Evolutionary conservation across 2,797 vertebrate species (phyloP), one percentile per base, ranked within the genome.

Genomic region (Scarus forsteni): DNA sequence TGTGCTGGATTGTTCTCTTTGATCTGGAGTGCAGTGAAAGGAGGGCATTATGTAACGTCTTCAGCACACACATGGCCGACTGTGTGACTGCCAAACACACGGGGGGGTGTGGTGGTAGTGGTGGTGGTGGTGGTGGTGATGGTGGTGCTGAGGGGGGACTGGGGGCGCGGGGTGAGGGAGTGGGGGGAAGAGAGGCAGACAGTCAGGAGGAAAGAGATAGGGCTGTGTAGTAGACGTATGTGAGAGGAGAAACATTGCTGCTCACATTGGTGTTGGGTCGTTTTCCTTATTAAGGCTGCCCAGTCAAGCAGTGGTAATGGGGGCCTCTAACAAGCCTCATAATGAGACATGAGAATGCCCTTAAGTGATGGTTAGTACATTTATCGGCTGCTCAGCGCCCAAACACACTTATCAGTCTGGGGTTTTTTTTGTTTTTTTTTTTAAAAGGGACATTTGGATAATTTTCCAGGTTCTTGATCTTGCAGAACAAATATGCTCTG

Each of bases 21-120:
- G 92, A 93, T 92, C 90, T 89, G 81, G 86, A 91, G 90, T 80
- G 88, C 85, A 84, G 92, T 88, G 86, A 93, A 92, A 88, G 88
- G 87, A 89, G 86, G 87, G 77, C 89, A 91, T 94, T 95, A 94
- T 92, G 92, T 94, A 94, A 94, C 88, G 49, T 93, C 91, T 92
- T 92, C 91, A 89, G 90, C 88, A 83, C 92, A 94, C 94, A 94
- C 94, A 94, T 94, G 94, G 89, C 91, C 85, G 84, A 92, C 83
- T 93, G 89, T 94, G 94, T 94, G 93, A 94, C 93, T 94, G 90
- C 88, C 90, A 92, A 92, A 90, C 88, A 89, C 91, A 89, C 63
- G 52, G 84, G 78, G 77, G 73, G 81, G 27, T 27, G 27, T 27
- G 27, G 27, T 27, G 27, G 27, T 27, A 58, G 88, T 60, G 69